A percentile compares a stretch with the other conserved stretches of the same genome.
phyloP scores from a whole-genome alignment of 2,113 vertebrate genomes.

The Mixornis gularis region DNA sequence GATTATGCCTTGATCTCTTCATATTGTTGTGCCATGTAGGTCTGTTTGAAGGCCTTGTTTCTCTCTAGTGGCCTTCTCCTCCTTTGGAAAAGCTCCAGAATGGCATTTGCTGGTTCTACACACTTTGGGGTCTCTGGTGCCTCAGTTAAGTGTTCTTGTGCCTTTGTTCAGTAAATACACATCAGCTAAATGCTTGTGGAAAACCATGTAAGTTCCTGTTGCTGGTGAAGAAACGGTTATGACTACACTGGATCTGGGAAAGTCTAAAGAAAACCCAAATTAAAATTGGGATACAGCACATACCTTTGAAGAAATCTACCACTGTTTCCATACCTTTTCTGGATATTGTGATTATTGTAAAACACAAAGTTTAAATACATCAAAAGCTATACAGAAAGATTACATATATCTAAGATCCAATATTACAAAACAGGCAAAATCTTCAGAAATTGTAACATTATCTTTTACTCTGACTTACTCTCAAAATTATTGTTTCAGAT shows the following conservation, averaged over 20 bases:
- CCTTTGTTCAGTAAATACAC: not conserved
- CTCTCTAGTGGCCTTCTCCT: not conserved
- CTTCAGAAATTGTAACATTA: not conserved
- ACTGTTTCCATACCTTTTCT: not conserved
- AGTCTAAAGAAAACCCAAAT: not conserved
- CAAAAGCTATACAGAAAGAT: not conserved
- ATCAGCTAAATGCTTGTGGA: not conserved
- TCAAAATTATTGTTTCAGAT: constrained; percentile 71
- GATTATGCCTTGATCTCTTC: not conserved
- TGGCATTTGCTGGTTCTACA: not conserved
- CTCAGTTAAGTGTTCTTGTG: not conserved
- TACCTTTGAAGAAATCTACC: not conserved
- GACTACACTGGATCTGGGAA: not conserved
- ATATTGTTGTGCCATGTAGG: not conserved
- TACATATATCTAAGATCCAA: not conserved
- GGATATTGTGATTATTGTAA: not conserved
- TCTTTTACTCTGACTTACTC: not conserved
- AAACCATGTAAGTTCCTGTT: not conserved
- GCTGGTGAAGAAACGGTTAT: not conserved
- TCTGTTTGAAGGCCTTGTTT: not conserved
- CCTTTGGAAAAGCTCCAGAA: not conserved
- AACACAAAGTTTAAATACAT: not conserved
- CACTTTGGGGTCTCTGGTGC: not conserved
- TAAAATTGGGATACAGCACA: not conserved
- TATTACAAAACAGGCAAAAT: not conserved